Evolutionary conservation across 2,888 invertebrate species (phyloP).

Genomic region (Oxyteleia sp.): DNA sequence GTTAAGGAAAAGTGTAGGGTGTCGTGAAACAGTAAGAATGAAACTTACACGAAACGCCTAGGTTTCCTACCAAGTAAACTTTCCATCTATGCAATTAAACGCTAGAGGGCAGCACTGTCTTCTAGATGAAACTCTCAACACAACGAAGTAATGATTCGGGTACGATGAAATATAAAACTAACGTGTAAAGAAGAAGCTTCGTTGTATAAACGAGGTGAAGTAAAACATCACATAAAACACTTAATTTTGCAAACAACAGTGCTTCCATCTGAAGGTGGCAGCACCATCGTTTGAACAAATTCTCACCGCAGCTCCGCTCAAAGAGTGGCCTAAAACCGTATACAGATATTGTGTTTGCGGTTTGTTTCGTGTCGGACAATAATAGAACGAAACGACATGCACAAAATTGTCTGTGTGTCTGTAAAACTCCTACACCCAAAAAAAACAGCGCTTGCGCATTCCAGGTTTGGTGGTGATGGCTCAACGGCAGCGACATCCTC

Average conservation of each 20-base stretch:
- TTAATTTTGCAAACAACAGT: conserved; percentile 13
- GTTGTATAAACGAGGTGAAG: conserved; percentile 14
- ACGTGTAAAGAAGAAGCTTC: conserved; percentile 33
- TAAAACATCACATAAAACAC: conserved; percentile 54
- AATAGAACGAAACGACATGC: conserved; percentile 69
- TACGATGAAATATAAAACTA: conserved; percentile 25
- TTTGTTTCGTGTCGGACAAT: conserved; percentile 62
- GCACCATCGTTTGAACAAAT: conserved; percentile 11
- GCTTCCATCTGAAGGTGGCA: conserved; percentile 18
- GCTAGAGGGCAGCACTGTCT: conserved; percentile 61
- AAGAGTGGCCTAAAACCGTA: conserved; percentile 20
- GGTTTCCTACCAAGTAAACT: conserved; percentile 64
- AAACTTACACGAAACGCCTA: conserved; percentile 65
- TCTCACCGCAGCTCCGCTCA: conserved; percentile 4
- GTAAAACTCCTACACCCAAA: conserved; percentile 47
- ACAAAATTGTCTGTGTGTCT: conserved; percentile 53
- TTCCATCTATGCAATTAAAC: conserved; percentile 56
- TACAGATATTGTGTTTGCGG: conserved; percentile 31
- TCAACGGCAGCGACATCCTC: conserved; percentile 62
- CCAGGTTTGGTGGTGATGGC: conserved; percentile 75
- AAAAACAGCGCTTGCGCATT: conserved; percentile 64
- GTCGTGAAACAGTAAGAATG: conserved; percentile 18
- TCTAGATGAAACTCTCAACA: conserved; percentile 52
- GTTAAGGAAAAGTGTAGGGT: conserved; percentile 4
- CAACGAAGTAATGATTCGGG: conserved; percentile 23